Percentiles rank a stretch among this genome's conserved stretches.
Evolutionary conservation across 2,797 vertebrate species (phyloP).

Genomic region (Sebastes kiyomatsui): DNA sequence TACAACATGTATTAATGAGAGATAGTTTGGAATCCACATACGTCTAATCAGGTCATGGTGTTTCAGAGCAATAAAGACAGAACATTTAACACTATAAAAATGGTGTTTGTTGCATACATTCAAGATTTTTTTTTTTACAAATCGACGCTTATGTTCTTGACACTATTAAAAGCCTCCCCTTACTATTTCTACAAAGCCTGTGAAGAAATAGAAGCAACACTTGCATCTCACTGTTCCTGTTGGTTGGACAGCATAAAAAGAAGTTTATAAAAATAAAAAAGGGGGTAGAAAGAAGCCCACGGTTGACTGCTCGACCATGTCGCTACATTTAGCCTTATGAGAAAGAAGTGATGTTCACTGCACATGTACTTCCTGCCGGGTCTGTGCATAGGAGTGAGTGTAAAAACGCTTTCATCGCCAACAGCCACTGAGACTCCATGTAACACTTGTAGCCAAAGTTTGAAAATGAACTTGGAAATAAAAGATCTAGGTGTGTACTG

Average conservation of each 20-base stretch:
- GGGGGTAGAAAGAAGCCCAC: conserved; percentile 56
- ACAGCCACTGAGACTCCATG: neutral
- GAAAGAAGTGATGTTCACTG: conserved; percentile 65
- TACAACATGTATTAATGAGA: neutral
- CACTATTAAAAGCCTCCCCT: conserved; percentile 6
- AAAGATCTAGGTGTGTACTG: neutral
- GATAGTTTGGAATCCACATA: neutral
- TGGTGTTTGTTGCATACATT: neutral
- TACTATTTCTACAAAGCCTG: conserved; percentile 32
- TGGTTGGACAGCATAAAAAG: conserved; percentile 42
- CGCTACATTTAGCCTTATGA: conserved; percentile 71
- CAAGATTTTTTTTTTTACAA: neutral
- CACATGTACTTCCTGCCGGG: conserved; percentile 73
- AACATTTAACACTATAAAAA: neutral
- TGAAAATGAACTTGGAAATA: neutral
- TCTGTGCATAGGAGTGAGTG: conserved; percentile 49
- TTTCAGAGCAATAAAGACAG: neutral
- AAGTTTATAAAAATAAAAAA: conserved; percentile 28
- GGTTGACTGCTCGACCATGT: conserved; percentile 77
- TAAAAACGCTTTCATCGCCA: conserved; percentile 19
- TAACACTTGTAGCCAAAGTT: neutral
- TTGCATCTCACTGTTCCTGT: conserved; percentile 56
- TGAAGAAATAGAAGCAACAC: conserved; percentile 44
- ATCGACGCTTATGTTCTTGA: neutral
- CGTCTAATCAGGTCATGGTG: neutral